These are phyloP conservation scores for Zaprionus capensis DNA, from an alignment of 1,140 invertebrate genomes.

Conservation along the genomic window DNA sequence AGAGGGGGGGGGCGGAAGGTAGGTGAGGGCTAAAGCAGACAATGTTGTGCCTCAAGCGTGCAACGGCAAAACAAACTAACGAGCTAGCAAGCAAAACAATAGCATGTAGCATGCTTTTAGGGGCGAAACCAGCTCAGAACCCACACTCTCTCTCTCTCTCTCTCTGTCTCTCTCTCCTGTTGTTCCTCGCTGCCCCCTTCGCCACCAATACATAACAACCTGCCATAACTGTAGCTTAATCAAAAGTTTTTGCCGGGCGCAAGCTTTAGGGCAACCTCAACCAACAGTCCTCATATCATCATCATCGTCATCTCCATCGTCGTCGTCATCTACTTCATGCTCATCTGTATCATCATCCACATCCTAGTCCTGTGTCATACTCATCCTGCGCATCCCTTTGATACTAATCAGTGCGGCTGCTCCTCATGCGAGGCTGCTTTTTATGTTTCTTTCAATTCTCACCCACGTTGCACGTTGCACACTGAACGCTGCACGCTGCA, in stretches of 20 bases:
- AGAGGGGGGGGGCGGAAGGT: not conserved
- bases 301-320: constrained; percentile 19
- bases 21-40: constrained; percentile 31
- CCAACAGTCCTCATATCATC: constrained; percentile 43
- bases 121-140: not conserved
- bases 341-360: constrained; percentile 18
- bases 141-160: not conserved
- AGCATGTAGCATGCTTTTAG: constrained; percentile 66
- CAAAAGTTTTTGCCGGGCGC: constrained; percentile 76
- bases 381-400: constrained; percentile 47
- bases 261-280: constrained; percentile 61
- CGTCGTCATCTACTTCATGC: constrained; percentile 16
- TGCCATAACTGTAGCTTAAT: constrained; percentile 83
- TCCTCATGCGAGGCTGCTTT: constrained; percentile 63
- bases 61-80: constrained; percentile 78
- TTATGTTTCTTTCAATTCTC: constrained; percentile 33
- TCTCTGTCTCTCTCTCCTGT: not conserved
- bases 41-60: constrained; percentile 54
- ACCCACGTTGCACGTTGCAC: constrained; percentile 1
- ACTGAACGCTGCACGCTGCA: constrained; percentile 28
- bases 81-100: constrained; percentile 79
- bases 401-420: constrained; percentile 75
- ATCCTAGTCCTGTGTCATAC: constrained; percentile 16
- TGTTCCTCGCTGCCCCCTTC: not conserved
- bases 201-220: constrained; percentile 57